Conservation (phyloP, 2,113 vertebrate species). For the Poecilia latipinna region DNA sequence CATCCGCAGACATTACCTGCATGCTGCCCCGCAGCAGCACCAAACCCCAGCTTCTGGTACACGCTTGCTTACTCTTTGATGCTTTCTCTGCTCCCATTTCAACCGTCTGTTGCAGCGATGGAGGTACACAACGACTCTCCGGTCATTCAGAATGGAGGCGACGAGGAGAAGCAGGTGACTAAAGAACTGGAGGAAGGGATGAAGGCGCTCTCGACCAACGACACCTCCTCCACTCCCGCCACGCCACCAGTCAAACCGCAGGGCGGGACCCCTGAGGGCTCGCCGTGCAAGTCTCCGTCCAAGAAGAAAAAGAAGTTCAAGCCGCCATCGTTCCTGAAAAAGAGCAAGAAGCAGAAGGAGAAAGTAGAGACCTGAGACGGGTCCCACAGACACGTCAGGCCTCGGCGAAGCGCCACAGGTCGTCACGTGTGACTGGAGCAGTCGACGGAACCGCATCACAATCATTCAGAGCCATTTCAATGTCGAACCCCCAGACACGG, state of each 20-base stretch:
- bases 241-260: constrained; percentile 76
- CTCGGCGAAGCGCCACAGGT: constrained; percentile 61
- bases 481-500: constrained; percentile 36
- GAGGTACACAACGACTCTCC: constrained; percentile 63
- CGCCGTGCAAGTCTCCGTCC: constrained; percentile 94
- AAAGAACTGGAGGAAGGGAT: constrained; percentile 83
- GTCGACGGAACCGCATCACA: constrained; percentile 40
- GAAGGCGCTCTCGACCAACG: constrained; percentile 84
- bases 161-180: constrained; percentile 83
- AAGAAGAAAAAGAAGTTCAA: constrained; percentile 99
- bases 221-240: constrained; percentile 78
- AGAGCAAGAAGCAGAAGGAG: constrained; percentile 96
- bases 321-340: constrained; percentile 96
- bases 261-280: constrained; percentile 89
- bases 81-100: constrained; percentile 7
- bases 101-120: constrained; percentile 60
- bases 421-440: constrained; percentile 42
- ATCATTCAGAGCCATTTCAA: constrained; percentile 35
- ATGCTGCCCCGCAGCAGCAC: constrained; percentile 48
- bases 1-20: constrained; percentile 39
- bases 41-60: not conserved
- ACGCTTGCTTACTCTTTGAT: not conserved
- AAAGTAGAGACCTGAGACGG: constrained; percentile 88
- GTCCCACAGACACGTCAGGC: constrained; percentile 20
- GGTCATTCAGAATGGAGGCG: constrained; percentile 85